Base-by-base conservation (phyloP, 2,888 invertebrate genomes). In the Limnephilus lunatus region DNA sequence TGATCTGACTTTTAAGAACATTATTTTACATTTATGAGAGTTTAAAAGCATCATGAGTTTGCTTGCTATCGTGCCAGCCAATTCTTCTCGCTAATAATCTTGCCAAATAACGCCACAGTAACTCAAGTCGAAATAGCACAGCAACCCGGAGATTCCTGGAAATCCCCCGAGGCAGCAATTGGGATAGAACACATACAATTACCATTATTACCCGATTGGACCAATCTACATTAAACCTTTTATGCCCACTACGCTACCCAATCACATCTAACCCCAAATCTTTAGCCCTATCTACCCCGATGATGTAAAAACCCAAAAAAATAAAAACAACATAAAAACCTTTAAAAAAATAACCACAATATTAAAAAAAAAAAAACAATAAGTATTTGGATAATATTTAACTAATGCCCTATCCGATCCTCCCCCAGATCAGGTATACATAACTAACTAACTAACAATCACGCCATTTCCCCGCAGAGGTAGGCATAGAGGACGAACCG, bases 131-230 rank as follows among this genome's bases (percentile, higher is more conserved):
- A n/a, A 68, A 68, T n/a, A 68, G 68, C 68, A 68, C 68, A 68
- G 68, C 68, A 68, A 25, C 68, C 68, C n/a, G 25, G 68, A 68
- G 68, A 68, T 83, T 83, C 32, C 31, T 32, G 4, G 32, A 83
- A 82, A 32, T 9, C 32, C 68, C 82, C 15, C 82, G 32, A 83
- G 82, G 32, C 82, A 32, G 32, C 68, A 68, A 68, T 35, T 83
- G 82, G 32, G 32, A 35, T 35, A 32, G 32, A 83, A 83, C 82
- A 83, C 82, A 83, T 32, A 31, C 82, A 83, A 83, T 83, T 83
- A 83, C 82, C 82, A 83, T 83, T 83, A 83, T 83, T 83, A 83
- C 82, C 82, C 82, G 32, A 68, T 68, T 68, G 68, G 68, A 68
- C 68, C 68, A 68, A 83, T 83, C 32, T 35, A 83, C 82, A 83